A percentile compares a stretch with the other conserved stretches of the same genome.
Conservation (phyloP, 2,888 invertebrate genomes). For the Ophraella communa region DNA sequence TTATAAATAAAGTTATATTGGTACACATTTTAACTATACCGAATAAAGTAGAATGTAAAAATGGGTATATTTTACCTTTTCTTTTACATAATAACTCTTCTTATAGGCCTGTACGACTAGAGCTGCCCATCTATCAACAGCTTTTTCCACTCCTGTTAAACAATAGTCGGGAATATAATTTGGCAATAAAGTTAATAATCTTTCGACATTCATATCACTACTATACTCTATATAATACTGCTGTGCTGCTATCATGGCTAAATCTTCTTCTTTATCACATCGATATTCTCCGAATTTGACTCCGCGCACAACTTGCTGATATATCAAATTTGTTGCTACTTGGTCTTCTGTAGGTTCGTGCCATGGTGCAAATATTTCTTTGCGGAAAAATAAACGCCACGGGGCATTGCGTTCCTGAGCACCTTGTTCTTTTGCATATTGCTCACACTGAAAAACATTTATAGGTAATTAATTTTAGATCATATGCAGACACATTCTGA, state of each 20-base stretch:
- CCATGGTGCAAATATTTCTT: conserved; percentile 99
- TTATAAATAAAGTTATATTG: too few species aligned
- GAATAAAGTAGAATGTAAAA: too few species aligned
- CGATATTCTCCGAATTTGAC: conserved; percentile 99
- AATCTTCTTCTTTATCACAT: conserved; percentile 94
- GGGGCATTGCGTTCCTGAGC: conserved; percentile 98
- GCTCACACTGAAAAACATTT: conserved; percentile 85
- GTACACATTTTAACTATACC: too few species aligned
- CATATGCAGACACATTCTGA: too few species aligned
- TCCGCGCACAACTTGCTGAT: conserved; percentile 96
- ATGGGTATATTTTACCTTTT: conserved; percentile 79
- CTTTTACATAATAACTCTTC: conserved; percentile 94
- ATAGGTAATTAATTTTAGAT: too few species aligned
- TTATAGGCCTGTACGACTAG: conserved; percentile 90
- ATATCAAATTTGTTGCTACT: conserved; percentile 97
- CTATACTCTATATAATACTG: conserved; percentile 97
- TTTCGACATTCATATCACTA: conserved; percentile 88
- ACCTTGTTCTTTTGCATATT: conserved; percentile 99
- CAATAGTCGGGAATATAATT: conserved; percentile 98
- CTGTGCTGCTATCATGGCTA: conserved; percentile 98
- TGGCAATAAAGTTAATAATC: conserved; percentile 85
- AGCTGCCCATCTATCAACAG: conserved; percentile 89
- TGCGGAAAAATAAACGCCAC: conserved; percentile 96
- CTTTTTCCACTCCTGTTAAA: conserved; percentile 87
- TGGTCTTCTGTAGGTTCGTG: conserved; percentile 97